Base-by-base conservation (phyloP, 2,888 invertebrate genomes). In the Drosophila monieri region DNA sequence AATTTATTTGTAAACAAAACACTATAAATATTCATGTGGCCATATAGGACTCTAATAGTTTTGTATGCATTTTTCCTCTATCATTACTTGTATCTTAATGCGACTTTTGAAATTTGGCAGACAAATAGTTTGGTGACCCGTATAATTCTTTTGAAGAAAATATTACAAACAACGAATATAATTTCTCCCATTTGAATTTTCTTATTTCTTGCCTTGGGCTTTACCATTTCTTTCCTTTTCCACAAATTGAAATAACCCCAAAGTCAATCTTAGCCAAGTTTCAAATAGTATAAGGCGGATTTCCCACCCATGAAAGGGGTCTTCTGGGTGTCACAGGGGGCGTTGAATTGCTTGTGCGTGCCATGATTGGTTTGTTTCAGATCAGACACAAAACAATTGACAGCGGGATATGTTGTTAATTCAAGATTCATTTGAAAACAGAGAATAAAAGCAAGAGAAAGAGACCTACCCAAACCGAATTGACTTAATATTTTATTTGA, bases 351-450 rank as follows among this genome's bases (percentile, higher is more conserved):
- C 55, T 39, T 71, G 71, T 72, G 59, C 71, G 72, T 64, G 71
- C 59, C 58, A 39, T 60, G 58, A 64, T 65, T 44, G 56, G 53
- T 21, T 51, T 37, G 44, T 37, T 39, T 15, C 49, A 44, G 37
- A 44, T 62, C 62, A 62, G 49, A 35, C 15, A 18, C 43, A 43
- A 39, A 49, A 61, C 70, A 68, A 73, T 64, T 68, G 73, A 62
- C 62, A 80, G 78, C 65, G 57, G 70, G 68, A 74, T 69, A 59
- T 70, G 74, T 66, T 69, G 58, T 78, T 70, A 80, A 84, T 86
- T 80, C 71, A 62, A 77, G 68, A 71, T 62, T 78, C 76, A 78
- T 75, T 55, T 57, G 59, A 18, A 32, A 43, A 15, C 27, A 15
- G 35, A 65, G 39, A 65, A 48, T 14, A 54, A 54, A 43, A 53